Evolutionary conservation across 2,888 invertebrate genomes (phyloP), one percentile per base, ranked within the genome.

Genomic region (Ectemnius lituratus): DNA sequence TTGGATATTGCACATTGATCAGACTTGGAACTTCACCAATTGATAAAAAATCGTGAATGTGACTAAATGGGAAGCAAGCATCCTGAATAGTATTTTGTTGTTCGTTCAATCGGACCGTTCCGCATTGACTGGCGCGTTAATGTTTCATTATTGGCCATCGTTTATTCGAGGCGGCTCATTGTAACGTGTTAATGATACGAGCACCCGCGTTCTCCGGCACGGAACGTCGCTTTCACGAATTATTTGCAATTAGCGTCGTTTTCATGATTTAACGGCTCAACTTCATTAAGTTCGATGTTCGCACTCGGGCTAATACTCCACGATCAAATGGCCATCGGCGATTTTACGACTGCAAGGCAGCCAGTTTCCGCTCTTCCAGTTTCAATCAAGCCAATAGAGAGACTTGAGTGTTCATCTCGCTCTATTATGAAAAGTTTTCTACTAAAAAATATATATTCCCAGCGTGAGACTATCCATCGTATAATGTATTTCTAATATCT

Each of bases 81-180:
- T 63, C 45, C 74, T 78, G 80, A 81, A 84, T 80, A 82, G 80
- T 84, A 80, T 82, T 85, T 83, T 80, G 76, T 79, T 76, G 73
- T 78, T 81, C 77, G 83, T 82, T 85, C 82, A 76, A 37, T 81
- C 79, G 82, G 80, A 84, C 80, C 83, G 80, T 84, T 85, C 79
- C 79, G 78, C 85, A 86, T 86, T 85, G 84, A 85, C 82, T 83
- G 78, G 72, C 77, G 77, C 85, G 80, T 86, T 86, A 85, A 85
- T 86, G 85, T 85, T 86, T 86, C 85, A 86, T 86, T 86, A 85
- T 84, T 78, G 80, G n/a, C 80, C 82, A 84, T 86, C 84, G 84
- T 86, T 85, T 85, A 84, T 80, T 80, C 76, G 75, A 67, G 67
- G 62, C 67, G 46, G 74, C 66, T 75, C 80, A 79, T 83, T 81